Evolutionary conservation across 2,888 invertebrate species (phyloP).

Genomic region (Cybosia mesomella): DNA sequence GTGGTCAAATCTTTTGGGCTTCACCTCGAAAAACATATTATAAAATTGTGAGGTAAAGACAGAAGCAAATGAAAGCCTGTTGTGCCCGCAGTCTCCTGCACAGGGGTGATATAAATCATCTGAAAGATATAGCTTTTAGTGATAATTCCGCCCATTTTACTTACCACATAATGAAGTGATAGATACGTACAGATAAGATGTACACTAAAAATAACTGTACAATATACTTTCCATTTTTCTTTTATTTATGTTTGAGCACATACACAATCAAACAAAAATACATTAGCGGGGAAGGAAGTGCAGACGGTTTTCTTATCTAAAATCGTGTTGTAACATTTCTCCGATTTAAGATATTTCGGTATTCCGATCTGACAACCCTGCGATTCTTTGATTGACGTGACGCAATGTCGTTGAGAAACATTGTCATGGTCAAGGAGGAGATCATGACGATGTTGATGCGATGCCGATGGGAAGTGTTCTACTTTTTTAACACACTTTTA

Average conservation of each 20-base stretch:
- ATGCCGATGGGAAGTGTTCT: constrained; percentile 1
- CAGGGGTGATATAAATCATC: not conserved
- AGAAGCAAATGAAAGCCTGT: not conserved
- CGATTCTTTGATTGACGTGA: not conserved
- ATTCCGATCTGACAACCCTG: not conserved
- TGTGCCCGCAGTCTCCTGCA: not conserved
- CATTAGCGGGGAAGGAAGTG: not conserved
- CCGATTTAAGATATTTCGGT: not conserved
- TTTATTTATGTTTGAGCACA: too few relatives aligned
- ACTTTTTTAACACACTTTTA: too few relatives aligned
- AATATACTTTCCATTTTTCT: not conserved
- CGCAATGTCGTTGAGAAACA: not conserved
- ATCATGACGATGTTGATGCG: constrained; percentile 1
- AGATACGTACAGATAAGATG: not conserved
- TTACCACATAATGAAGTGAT: not conserved
- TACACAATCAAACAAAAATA: too few relatives aligned
- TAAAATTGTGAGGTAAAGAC: not conserved
- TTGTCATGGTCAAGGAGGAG: not conserved
- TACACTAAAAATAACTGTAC: not conserved
- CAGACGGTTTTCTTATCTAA: not conserved
- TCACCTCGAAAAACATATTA: not conserved
- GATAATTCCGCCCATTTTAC: not conserved
- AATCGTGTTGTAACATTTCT: not conserved
- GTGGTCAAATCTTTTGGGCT: not conserved
- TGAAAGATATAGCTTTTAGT: not conserved